Evolutionary conservation across 2,797 vertebrate species (phyloP), one percentile per base, ranked within the genome.

Genomic region (Sebastes taczanowskii): DNA sequence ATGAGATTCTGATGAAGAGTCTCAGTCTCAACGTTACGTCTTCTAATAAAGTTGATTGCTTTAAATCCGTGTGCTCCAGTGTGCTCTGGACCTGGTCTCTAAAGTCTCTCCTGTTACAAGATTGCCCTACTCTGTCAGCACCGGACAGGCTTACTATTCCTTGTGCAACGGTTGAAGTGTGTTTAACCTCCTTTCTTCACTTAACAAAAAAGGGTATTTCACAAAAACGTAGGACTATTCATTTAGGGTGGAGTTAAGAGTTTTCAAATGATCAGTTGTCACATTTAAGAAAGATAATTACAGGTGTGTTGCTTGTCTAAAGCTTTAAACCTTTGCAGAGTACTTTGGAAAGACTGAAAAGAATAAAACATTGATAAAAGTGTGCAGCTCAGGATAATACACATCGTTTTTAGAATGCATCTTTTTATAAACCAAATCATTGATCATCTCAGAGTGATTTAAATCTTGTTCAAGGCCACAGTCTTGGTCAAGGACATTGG

Each of bases 381-480:
- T 29, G 1, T 11, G 30, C 23, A 22, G 20, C 58, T 30, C 70
- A 61, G 22, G 34, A 23, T 35, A 25, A 20, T 3, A 52, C 18
- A 22, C 55, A 32, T 62, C 3, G 2, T 22, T 59, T 30, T 65
- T 0, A 63, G 11, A 23, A 20, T 23, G 29, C 30, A 55, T 30
- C 11, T 25, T 62, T 66, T 67, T 56, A 32, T 25, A 61, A 61
- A 46, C 13, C 56, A 18, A 38, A 52, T 64, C 27, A 69, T 20
- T 60, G 62, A 72, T 72, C 8, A 42, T 75, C 20, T 69, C 34
- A 16, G 30, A 67, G 49, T 30, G 70, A 58, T 78, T 68, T 29
- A 2, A 71, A 70, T 64, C 58, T 65, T 2, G 8, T 65, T 71
- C 11, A 34, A 74, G 10, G 42, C 42, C 22, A n/a, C 14, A 30